Base-by-base conservation (phyloP, 1,140 invertebrate genomes). In the Melanaphis sacchari region DNA sequence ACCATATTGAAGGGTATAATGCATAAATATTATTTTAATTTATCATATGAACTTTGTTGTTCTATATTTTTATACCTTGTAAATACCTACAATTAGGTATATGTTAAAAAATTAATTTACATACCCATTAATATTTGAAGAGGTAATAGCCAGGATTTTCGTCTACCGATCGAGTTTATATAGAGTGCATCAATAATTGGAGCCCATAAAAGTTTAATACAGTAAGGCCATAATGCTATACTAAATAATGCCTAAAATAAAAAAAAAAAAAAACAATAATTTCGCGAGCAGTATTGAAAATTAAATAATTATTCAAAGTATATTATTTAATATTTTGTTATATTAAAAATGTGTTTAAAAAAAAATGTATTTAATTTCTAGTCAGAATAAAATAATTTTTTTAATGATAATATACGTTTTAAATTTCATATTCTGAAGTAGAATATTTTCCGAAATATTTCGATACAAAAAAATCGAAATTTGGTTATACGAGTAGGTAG, bases 121-220 rank as follows among this genome's bases (percentile, higher is more conserved):
- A n/a, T 76, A 76, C 59, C 59, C 59, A 76, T n/a, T 76, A 76
- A 76, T 76, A 76, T n/a, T 76, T 76, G 59, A 5, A 76, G 59
- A 36, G 59, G 59, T 76, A 76, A 76, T n/a, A 76, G 59, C 59
- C 59, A 76, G 59, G 59, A 76, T 76, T 76, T 76, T 76, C 59
- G 59, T 76, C 59, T 76, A 76, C 59, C 59, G 6, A 76, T 76
- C 4, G 59, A 76, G n/a, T n/a, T 76, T 76, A 76, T 76, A 76
- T 76, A 76, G 31, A 76, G 59, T 76, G 59, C 59, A n/a, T 76
- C 59, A n/a, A 76, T 76, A 76, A 76, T 76, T 76, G 59, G 59
- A 76, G 59, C 59, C 59, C 59, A 76, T n/a, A 76, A 36, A n/a
- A 76, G 59, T 18, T 76, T 76, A 76, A 76, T 76, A 15, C 59